These are phyloP conservation scores for Hirudinaria manillensis DNA, from an alignment of 2,888 invertebrate genomes.

Conservation along the genomic window DNA sequence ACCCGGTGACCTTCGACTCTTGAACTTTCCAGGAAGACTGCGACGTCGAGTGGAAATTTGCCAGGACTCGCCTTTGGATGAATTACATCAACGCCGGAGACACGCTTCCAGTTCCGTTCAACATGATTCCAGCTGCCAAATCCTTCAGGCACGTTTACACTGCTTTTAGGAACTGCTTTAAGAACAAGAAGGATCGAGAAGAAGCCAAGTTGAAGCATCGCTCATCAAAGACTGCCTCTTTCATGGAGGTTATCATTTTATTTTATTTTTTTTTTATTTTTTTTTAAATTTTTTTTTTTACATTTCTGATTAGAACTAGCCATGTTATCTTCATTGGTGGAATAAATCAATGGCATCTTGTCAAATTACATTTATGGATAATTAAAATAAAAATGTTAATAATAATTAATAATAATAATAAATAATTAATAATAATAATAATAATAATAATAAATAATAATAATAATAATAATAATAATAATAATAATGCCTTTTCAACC, in stretches of 20 bases:
- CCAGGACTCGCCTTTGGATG: slow-evolving; percentile 68
- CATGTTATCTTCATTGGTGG: not conserved
- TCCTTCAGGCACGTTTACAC: slow-evolving; percentile 47
- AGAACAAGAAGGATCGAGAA: slow-evolving; percentile 34
- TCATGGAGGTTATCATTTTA: slow-evolving; percentile 43
- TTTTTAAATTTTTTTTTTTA: not conserved
- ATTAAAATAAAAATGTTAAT: not conserved
- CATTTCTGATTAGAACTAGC: not conserved
- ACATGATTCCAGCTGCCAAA: slow-evolving; percentile 59
- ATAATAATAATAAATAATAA: not conserved
- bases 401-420: not conserved
- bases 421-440: not conserved
- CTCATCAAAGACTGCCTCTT: slow-evolving; percentile 50
- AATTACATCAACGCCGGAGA: slow-evolving; percentile 67
- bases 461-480: not conserved
- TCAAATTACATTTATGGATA: not conserved
- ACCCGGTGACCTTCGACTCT: too few relatives aligned
- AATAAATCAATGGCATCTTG: not conserved
- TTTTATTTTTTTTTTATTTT: not conserved
- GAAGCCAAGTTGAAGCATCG: slow-evolving; percentile 43
- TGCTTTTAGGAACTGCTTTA: slow-evolving; percentile 41
- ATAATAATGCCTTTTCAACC: not conserved
- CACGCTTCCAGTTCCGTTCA: slow-evolving; percentile 66
- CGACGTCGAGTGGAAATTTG: slow-evolving; percentile 71
- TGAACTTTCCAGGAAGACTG: slow-evolving; percentile 48